Base-by-base conservation (phyloP, 2,888 invertebrate genomes). In the Carterocephalus palaemon region DNA sequence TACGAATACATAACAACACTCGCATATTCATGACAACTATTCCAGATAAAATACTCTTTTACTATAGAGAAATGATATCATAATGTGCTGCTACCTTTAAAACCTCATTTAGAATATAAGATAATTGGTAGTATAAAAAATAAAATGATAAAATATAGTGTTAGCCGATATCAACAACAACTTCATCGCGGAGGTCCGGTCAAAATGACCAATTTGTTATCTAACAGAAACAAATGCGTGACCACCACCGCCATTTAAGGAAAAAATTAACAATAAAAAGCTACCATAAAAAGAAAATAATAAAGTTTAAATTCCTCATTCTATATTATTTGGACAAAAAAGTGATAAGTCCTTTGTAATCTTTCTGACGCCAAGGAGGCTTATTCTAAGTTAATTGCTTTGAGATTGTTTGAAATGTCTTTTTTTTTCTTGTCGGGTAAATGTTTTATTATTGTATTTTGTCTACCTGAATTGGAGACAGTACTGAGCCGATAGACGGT, bases 271-370 rank as follows among this genome's bases (percentile, higher is more conserved):
- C 34, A 10, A 43, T 47, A 28, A 52, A 71, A 60, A 57, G 49
- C 46, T 45, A 57, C 61, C 59, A 55, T 67, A 62, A 54, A 24
- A 20, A 10, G 20, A 12, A 29, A 2, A 29, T 10, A 43, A 33
- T 50, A 40, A 42, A 13, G 22, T 38, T 47, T 56, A 60, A 67
- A 51, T 59, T 57, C 56, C 60, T 47, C 52, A 53, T 48, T 52
- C 20, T 38, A 41, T 53, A 32, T 28, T 19, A 40, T 47, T 34
- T 31, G 45, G 49, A 70, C 67, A 77, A 78, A 81, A 81, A 77
- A 72, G 75, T 77, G 80, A 80, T 83, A 84, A 81, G 74, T 80
- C 78, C 74, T 73, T 79, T 82, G 82, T 84, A 82, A 85, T 83
- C 81, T 75, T 67, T 60, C 77, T 83, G 85, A 85, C 85, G 85